Base-by-base conservation (phyloP, 2,888 invertebrate genomes). In the Eustalomyia histrio region DNA sequence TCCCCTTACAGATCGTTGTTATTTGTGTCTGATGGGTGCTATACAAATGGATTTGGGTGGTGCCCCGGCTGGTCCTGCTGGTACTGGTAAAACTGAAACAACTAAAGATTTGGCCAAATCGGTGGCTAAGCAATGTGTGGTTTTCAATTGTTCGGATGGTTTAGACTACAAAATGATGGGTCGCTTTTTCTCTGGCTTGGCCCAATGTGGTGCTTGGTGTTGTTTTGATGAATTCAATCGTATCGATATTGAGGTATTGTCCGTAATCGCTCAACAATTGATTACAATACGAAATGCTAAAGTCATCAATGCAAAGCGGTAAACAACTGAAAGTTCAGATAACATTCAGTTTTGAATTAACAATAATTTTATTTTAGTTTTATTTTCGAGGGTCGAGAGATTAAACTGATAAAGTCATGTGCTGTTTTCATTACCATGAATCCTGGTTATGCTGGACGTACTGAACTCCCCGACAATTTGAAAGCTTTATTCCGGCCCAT, bases 171-270 rank as follows among this genome's bases (percentile, higher is more conserved):
- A 90, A 83, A 90, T 90, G 90, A 97, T 97, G 97, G 97, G 97
- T 0, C 92, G 96, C 76, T 97, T 97, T 88, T 97, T 97, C 90
- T 95, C 97, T 3, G 97, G 97, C 0, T 90, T 97, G 84, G 97
- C 97, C 0, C 97, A 97, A 72, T 96, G 96, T 1, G 97, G 97
- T 0, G 96, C 96, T 4, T 97, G 97, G 97, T 96, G 96, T 86
- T 97, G 97, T 86, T 97, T 97, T 88, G 97, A 97, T 88, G 97
- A 97, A 89, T 97, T 97, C 89, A 97, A 97, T 90, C 93, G 97
- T 7, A 97, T 97, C 78, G 96, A 97, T 87, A 96, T 97, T 84
- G 97, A 97, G 90, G 97, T 97, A 50, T 90, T 97, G 76, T 97
- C 96, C 14, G 97, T 97, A 4, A 97, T 97, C 85, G 97, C 97